These are phyloP conservation scores for Dasyurus viverrinus DNA, from an alignment of 2,113 vertebrate genomes.

Conservation along the genomic window DNA sequence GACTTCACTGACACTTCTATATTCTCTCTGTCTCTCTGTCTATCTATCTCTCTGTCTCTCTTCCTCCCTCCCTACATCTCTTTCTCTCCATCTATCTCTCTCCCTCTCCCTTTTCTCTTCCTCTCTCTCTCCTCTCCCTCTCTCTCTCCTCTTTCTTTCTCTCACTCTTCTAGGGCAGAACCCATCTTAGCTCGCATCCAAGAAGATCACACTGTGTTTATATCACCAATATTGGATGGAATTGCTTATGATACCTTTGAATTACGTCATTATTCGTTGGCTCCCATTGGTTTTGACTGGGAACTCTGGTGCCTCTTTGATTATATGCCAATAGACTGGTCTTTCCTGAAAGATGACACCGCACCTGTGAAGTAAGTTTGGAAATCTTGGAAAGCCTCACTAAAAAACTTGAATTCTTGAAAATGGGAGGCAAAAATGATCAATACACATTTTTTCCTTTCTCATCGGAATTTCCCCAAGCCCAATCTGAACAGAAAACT, in stretches of 20 bases:
- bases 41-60: too few species aligned
- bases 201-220: slow-evolving; percentile 69
- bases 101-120: neutral
- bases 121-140: too few species aligned
- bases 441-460: neutral
- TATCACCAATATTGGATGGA: slow-evolving; percentile 76
- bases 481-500: too few species aligned
- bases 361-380: slow-evolving; percentile 67
- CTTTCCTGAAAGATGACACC: slow-evolving; percentile 61
- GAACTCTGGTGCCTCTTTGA: slow-evolving; percentile 74
- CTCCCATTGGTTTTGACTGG: slow-evolving; percentile 76
- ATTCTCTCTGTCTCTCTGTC: too few species aligned
- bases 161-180: slow-evolving; percentile 65
- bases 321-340: slow-evolving; percentile 42
- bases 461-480: too few species aligned
- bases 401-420: neutral
- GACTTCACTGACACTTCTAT: too few species aligned
- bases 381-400: too few species aligned
- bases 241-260: slow-evolving; percentile 71
- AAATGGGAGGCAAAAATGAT: neutral
- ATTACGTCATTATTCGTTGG: slow-evolving; percentile 26
- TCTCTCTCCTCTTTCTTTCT: too few species aligned
- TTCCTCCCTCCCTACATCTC: neutral
- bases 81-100: neutral
- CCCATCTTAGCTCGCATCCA: slow-evolving; percentile 74